Evolutionary conservation across 2,888 invertebrate species (phyloP), one percentile per base, ranked within the genome.

Genomic region (Gerris lacustris): DNA sequence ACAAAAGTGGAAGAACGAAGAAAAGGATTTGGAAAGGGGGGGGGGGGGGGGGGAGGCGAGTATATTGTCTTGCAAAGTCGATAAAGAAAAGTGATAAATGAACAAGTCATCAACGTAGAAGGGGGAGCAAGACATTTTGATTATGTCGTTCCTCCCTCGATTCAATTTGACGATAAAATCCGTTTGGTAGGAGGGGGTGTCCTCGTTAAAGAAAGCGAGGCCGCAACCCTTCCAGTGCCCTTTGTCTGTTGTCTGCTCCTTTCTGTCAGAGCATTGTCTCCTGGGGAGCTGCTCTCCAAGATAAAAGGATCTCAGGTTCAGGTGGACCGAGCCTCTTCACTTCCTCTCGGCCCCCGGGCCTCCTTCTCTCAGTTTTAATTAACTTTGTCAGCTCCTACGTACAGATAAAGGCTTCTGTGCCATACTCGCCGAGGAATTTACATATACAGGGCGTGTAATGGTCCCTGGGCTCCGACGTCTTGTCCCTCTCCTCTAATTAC

Each of bases 131-230:
- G 64, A 64, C 64, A 18, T 64, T 64, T 64, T 64, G 64, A 64
- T 64, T 64, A 64, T 31, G 64, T 64, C 64, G 31, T 64, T 64
- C 5, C 64, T 64, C 31, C 18, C 64, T 64, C 17, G 64, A 64
- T 64, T 64, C 64, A 64, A 64, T 64, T 64, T 64, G 64, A 64
- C 64, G 64, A 64, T 64, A 64, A 64, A 64, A 64, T 64, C 64
- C 64, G 31, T 9, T 9, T n/a, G 31, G 11, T 64, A 5, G 64
- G 18, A 31, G 64, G 64, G 64, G 31, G 11, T n/a, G 64, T 64
- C 64, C 18, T 55, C 15, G 55, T 55, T 55, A 55, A 55, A 55
- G 55, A 55, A 55, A 15, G 31, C 31, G 31, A 31, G 15, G 55
- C 55, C 55, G 55, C 55, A 55, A 55, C 55, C 55, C 55, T 55